Evolutionary conservation across 2,113 vertebrate genomes (phyloP).

Genomic region (Cygnus atratus): DNA sequence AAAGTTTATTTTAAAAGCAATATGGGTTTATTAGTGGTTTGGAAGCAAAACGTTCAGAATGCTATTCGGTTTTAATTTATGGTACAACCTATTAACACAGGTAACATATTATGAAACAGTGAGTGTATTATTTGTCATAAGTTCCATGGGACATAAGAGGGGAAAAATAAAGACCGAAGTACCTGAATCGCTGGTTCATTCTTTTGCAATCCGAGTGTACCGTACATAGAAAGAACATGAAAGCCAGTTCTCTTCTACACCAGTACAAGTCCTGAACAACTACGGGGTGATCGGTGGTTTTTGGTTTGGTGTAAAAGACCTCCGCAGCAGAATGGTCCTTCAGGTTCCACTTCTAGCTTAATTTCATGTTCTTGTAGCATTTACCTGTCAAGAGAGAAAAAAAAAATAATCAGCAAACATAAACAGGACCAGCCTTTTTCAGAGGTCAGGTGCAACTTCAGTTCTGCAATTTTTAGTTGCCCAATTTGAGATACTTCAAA

Average conservation of each 20-base stretch:
- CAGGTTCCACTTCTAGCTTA: background rate
- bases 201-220: background rate
- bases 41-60: background rate
- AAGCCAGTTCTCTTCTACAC: background rate
- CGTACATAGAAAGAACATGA: background rate
- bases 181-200: background rate
- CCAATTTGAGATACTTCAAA: slow-evolving; percentile 40
- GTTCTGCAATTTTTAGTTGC: slow-evolving; percentile 48
- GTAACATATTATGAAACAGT: background rate
- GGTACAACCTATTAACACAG: background rate
- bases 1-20: slow-evolving; percentile 45
- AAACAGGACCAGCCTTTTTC: slow-evolving; percentile 9
- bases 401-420: background rate
- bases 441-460: slow-evolving; percentile 40
- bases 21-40: background rate
- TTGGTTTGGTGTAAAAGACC: background rate
- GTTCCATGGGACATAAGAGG: background rate
- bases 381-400: background rate
- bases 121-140: background rate
- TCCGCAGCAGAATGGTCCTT: background rate
- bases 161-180: background rate
- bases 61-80: slow-evolving; percentile 24
- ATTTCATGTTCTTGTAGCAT: background rate
- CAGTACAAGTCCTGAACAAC: background rate
- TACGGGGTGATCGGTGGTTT: background rate